Conservation (phyloP, 2,888 invertebrate species). For the Reticulitermes lucifugus region DNA sequence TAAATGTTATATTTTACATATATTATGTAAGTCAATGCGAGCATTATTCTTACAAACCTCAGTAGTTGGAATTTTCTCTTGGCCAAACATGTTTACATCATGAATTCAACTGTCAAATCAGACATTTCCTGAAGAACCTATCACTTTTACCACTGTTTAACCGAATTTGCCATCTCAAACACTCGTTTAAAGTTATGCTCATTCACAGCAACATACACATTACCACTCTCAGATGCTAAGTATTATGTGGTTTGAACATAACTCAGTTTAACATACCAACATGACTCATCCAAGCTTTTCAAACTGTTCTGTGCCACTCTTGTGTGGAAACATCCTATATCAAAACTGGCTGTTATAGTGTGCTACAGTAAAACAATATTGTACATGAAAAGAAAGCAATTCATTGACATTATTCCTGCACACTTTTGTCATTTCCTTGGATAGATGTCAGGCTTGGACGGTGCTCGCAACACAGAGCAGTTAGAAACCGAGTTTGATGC, state of each 20-base stretch:
- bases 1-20: background rate
- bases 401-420: background rate
- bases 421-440: constrained; percentile 26
- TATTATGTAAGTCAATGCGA: background rate
- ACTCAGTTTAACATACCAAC: background rate
- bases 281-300: background rate
- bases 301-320: background rate
- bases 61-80: no score
- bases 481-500: background rate
- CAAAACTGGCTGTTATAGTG: background rate
- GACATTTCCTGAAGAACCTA: background rate
- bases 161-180: background rate
- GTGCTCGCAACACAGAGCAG: constrained; percentile 11
- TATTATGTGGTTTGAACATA: background rate
- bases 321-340: background rate
- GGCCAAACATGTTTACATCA: background rate
- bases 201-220: background rate
- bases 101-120: background rate
- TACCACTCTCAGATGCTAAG: background rate
- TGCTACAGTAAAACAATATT: constrained; percentile 5
- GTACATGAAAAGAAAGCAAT: background rate
- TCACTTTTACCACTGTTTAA: background rate
- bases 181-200: background rate
- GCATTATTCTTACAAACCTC: background rate
- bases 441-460: constrained; percentile 22